Evolutionary conservation across 1,140 invertebrate species (phyloP).

Genomic region (Papilio aristodemus): DNA sequence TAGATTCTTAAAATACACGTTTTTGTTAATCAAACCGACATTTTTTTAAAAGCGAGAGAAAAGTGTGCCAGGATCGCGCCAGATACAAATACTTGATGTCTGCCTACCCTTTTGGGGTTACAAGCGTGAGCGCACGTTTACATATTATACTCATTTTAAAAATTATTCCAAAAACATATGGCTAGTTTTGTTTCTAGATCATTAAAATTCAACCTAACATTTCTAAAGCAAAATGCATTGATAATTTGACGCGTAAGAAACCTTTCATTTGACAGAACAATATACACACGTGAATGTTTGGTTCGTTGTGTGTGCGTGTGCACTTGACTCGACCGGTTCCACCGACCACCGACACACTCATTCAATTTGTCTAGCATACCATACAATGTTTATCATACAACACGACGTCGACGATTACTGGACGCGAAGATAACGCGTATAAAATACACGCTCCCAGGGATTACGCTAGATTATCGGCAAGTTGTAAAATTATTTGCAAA

Average conservation of each 20-base stretch:
- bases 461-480: background rate
- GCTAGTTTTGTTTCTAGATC: background rate
- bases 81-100: too few species aligned
- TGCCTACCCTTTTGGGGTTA: too few species aligned
- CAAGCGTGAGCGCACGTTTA: too few species aligned
- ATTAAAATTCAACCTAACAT: constrained; percentile 3
- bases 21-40: too few species aligned
- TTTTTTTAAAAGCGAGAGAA: too few species aligned
- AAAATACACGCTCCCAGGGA: constrained; percentile 12
- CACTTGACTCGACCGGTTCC: constrained; percentile 43
- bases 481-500: background rate
- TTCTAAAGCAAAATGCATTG: constrained; percentile 19
- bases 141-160: too few species aligned
- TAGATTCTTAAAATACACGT: too few species aligned
- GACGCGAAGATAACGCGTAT: constrained; percentile 11
- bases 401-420: constrained; percentile 34
- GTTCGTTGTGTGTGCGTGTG: constrained; percentile 34
- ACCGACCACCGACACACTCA: constrained; percentile 45
- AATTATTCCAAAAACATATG: too few species aligned
- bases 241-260: constrained; percentile 21
- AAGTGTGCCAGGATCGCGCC: background rate
- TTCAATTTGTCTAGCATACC: constrained; percentile 55
- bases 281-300: background rate
- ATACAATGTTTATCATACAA: constrained; percentile 47
- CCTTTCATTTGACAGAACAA: constrained; percentile 29